These are phyloP conservation scores for Cynaeus angustus DNA, from an alignment of 2,888 invertebrate species.

Conservation along the genomic window DNA sequence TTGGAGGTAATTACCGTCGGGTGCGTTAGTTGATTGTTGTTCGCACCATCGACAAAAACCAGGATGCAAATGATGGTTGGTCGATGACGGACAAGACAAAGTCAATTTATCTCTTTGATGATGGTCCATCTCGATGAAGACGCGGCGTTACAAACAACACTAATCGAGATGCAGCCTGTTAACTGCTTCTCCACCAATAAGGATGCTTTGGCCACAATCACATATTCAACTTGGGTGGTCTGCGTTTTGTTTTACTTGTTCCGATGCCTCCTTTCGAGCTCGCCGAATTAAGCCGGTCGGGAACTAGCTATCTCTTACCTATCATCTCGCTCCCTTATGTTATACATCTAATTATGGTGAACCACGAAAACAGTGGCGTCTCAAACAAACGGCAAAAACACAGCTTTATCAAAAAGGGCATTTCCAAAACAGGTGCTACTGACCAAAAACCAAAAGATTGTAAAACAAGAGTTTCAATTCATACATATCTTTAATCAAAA, in stretches of 20 bases:
- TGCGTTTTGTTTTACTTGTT: conserved; percentile 70
- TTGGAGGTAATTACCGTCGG: conserved; percentile 35
- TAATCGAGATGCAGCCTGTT: conserved; percentile 63
- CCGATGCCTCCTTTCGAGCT: conserved; percentile 48
- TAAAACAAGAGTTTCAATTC: too few species aligned
- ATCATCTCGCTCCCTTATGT: conserved; percentile 51
- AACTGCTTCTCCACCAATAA: conserved; percentile 65
- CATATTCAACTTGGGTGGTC: conserved; percentile 71
- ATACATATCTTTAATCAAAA: too few species aligned
- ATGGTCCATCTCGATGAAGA: conserved; percentile 50
- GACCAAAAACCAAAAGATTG: too few species aligned
- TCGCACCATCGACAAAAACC: conserved; percentile 9
- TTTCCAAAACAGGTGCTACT: too few species aligned
- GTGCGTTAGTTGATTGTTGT: conserved; percentile 11
- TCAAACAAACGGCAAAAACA: neutral
- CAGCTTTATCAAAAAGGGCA: too few species aligned
- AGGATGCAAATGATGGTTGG: neutral
- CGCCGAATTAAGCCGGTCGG: conserved; percentile 49
- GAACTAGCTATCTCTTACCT: conserved; percentile 48
- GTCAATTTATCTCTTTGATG: conserved; percentile 43
- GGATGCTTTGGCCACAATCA: conserved; percentile 64
- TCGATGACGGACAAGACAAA: conserved; percentile 14
- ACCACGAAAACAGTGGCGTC: conserved; percentile 18
- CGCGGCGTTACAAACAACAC: conserved; percentile 63
- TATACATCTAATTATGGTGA: conserved; percentile 47